Conservation (phyloP, 2,797 vertebrate species). For the Gymnoscopelus microlampas region DNA sequence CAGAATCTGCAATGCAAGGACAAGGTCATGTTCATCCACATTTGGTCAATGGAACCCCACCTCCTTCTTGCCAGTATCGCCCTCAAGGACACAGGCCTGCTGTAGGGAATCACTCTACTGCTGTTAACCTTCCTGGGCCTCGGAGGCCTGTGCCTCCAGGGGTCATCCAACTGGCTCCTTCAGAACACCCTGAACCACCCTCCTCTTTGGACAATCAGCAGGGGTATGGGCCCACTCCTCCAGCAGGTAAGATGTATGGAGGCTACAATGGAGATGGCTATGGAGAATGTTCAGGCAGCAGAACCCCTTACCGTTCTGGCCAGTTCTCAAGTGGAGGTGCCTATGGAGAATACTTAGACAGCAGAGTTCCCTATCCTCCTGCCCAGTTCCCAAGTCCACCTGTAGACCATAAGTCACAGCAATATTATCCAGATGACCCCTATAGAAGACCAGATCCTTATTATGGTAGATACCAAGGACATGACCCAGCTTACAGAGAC, state of each 20-base stretch:
- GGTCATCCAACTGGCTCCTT: conserved; percentile 46
- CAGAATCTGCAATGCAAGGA: conserved; percentile 42
- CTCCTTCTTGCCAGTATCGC: conserved; percentile 50
- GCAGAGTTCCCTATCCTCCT: conserved; percentile 79
- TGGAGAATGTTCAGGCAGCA: conserved; percentile 82
- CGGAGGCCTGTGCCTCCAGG: conserved; percentile 24
- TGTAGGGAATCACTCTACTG: conserved; percentile 35
- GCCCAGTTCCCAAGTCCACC: conserved; percentile 77
- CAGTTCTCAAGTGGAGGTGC: conserved; percentile 78
- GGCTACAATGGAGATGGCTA: conserved; percentile 82
- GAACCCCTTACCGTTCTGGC: conserved; percentile 78
- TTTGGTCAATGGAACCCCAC: conserved; percentile 47
- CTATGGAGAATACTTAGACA: conserved; percentile 85
- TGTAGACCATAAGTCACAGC: conserved; percentile 84
- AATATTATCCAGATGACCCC: conserved; percentile 88
- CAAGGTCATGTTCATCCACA: conserved; percentile 27
- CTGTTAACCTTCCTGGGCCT: conserved; percentile 41
- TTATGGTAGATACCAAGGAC: conserved; percentile 83
- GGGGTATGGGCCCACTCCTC: no score
- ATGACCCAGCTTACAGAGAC: conserved; percentile 78
- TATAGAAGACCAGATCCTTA: conserved; percentile 86
- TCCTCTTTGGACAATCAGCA: conserved; percentile 70
- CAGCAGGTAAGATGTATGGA: conserved; percentile 68
- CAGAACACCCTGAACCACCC: conserved; percentile 83
- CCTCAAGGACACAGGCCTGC: conserved; percentile 52